These are phyloP conservation scores for Pseudorhiza aurosa DNA, from an alignment of 30 jellyfish, hydroid and myxozoan genomes.

Conservation along the genomic window DNA sequence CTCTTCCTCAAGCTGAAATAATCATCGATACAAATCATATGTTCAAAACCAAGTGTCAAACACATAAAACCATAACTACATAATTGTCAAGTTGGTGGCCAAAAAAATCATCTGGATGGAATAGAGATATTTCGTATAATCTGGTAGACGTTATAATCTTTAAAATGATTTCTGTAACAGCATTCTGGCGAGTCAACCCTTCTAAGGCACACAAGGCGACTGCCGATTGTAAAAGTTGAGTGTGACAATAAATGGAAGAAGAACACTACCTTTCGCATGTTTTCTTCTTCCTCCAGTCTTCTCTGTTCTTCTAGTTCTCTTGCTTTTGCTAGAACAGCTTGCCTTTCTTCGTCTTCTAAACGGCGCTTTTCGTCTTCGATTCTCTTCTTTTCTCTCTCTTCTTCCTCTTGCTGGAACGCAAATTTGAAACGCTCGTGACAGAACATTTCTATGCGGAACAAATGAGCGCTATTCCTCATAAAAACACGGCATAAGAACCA, in stretches of 20 bases:
- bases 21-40: no score
- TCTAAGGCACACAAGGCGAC: no score
- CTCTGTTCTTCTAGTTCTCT: slow-evolving; percentile 87
- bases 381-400: slow-evolving; percentile 72
- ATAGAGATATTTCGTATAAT: no score
- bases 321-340: slow-evolving; percentile 82
- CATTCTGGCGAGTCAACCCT: no score
- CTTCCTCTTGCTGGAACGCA: slow-evolving; percentile 79
- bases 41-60: no score
- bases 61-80: no score
- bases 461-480: neutral
- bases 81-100: no score
- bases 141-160: no score
- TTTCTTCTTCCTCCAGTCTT: slow-evolving; percentile 89
- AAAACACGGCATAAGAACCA: neutral
- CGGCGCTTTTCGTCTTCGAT: slow-evolving; percentile 93
- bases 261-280: slow-evolving; percentile 67
- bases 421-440: neutral
- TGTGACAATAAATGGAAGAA: no score
- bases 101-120: no score
- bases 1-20: slow-evolving; percentile 69
- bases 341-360: slow-evolving; percentile 86
- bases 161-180: no score
- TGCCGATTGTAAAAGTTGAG: no score
- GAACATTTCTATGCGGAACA: neutral